Evolutionary conservation across 2,888 invertebrate species (phyloP).

Genomic region (Zygogramma bicolorata): DNA sequence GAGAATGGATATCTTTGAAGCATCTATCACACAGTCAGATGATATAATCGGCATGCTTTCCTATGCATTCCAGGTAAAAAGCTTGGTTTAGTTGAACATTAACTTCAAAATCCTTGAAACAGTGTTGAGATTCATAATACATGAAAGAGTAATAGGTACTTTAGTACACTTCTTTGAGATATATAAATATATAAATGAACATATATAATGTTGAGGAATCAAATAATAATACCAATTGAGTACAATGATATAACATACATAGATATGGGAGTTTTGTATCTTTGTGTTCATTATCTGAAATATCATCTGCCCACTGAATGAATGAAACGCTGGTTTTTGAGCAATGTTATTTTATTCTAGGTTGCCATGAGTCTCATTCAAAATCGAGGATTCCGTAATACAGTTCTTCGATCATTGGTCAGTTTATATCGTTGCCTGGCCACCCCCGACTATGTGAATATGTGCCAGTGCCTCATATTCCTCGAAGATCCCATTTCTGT

Average conservation of each 20-base stretch:
- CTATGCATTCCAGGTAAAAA: conserved; percentile 90
- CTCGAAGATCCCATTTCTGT: conserved; percentile 94
- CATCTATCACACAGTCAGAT: conserved; percentile 91
- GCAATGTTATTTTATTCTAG: conserved; percentile 68
- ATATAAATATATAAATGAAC: too few relatives aligned
- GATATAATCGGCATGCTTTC: conserved; percentile 91
- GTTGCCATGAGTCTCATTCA: conserved; percentile 97
- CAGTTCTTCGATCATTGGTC: conserved; percentile 89
- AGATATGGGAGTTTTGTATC: too few relatives aligned
- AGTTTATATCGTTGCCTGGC: conserved; percentile 89
- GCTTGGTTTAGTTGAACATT: neutral
- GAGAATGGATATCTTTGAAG: conserved; percentile 96
- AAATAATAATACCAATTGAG: too few relatives aligned
- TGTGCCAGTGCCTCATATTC: conserved; percentile 98
- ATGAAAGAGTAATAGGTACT: too few relatives aligned
- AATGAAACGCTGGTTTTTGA: too few relatives aligned
- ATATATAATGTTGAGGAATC: too few relatives aligned
- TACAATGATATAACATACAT: too few relatives aligned
- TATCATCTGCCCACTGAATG: too few relatives aligned
- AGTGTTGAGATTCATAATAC: too few relatives aligned
- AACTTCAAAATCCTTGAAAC: too few relatives aligned
- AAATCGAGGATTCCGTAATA: conserved; percentile 92
- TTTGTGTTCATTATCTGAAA: too few relatives aligned
- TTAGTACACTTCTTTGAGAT: too few relatives aligned
- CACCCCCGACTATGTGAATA: conserved; percentile 96